A percentile compares a stretch with the other conserved stretches of the same genome.
These are phyloP conservation scores for Rhopilema esculentum DNA, from an alignment of 30 jellyfish, hydroid and myxozoan species.

Conservation along the genomic window DNA sequence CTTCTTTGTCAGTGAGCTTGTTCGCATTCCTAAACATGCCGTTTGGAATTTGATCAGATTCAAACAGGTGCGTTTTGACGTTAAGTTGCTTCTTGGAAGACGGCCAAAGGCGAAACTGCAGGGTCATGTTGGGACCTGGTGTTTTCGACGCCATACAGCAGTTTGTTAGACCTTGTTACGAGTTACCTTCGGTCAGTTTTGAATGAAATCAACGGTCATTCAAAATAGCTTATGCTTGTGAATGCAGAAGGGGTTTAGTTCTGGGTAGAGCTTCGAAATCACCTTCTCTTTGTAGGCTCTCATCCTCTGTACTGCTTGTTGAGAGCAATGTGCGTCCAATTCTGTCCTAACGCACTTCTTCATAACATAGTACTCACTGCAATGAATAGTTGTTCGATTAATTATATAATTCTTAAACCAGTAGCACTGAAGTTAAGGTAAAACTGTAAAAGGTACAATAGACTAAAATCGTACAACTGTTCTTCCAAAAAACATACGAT, in stretches of 20 bases:
- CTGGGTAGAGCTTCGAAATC: slow-evolving; percentile 5
- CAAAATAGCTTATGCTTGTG: not conserved
- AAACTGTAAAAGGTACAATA: not conserved
- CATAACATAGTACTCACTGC: slow-evolving; percentile 50
- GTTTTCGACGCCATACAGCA: not conserved
- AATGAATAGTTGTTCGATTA: too few relatives aligned
- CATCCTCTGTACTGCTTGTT: slow-evolving; percentile 1
- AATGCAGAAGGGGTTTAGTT: slow-evolving; percentile 22
- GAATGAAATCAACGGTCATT: not conserved
- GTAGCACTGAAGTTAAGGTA: not conserved
- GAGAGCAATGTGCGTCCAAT: slow-evolving; percentile 19
- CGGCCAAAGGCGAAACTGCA: not conserved
- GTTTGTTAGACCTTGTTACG: not conserved
- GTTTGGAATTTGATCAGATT: too few relatives aligned
- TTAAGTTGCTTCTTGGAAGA: not conserved
- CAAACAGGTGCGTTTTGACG: too few relatives aligned
- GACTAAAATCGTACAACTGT: too few relatives aligned
- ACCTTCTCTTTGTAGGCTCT: not conserved
- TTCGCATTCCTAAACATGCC: not conserved
- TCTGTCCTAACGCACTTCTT: slow-evolving; percentile 27
- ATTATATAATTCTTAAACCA: too few relatives aligned
- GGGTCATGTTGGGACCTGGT: not conserved
- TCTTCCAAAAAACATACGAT: not conserved
- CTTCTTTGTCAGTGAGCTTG: not conserved
- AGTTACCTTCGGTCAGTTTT: not conserved